Evolutionary conservation across 2,797 vertebrate genomes (phyloP).

Genomic region (Muscicapa striata): DNA sequence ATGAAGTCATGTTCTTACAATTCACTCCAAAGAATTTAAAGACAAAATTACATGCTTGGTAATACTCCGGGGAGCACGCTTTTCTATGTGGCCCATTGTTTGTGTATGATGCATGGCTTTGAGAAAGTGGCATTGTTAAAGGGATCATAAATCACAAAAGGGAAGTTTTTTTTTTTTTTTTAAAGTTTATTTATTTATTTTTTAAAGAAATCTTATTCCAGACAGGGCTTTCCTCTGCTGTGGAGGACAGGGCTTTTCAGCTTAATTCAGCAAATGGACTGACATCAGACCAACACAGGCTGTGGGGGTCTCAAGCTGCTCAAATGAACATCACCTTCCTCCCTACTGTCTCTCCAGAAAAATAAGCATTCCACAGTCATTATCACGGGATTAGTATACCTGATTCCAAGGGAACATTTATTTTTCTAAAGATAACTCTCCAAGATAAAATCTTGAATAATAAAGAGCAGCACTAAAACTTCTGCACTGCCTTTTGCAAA

Average conservation of each 20-base stretch:
- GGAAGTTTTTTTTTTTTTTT: neutral
- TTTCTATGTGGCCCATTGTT: conserved; percentile 75
- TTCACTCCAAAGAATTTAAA: conserved; percentile 75
- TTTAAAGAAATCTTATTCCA: conserved; percentile 14
- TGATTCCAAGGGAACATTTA: conserved; percentile 33
- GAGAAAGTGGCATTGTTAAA: conserved; percentile 73
- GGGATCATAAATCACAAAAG: conserved; percentile 64
- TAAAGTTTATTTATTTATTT: neutral
- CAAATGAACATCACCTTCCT: neutral
- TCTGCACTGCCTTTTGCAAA: neutral
- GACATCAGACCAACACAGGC: rapidly evolving
- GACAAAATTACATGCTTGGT: conserved; percentile 78
- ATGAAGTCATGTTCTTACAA: conserved; percentile 82
- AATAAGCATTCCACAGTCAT: neutral
- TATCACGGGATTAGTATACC: neutral
- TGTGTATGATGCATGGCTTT: conserved; percentile 65
- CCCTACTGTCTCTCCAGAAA: neutral
- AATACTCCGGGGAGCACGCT: conserved; percentile 68
- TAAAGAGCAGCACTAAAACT: neutral
- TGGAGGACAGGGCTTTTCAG: conserved; percentile 1
- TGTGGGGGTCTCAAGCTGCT: neutral
- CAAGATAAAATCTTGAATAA: conserved; percentile 41
- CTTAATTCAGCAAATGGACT: conserved; percentile 3
- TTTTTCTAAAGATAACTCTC: conserved; percentile 35
- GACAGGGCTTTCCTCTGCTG: conserved; percentile 34